phyloP scores from a whole-genome alignment of 2,113 vertebrate genomes.

The Turdus rufiventris region DNA sequence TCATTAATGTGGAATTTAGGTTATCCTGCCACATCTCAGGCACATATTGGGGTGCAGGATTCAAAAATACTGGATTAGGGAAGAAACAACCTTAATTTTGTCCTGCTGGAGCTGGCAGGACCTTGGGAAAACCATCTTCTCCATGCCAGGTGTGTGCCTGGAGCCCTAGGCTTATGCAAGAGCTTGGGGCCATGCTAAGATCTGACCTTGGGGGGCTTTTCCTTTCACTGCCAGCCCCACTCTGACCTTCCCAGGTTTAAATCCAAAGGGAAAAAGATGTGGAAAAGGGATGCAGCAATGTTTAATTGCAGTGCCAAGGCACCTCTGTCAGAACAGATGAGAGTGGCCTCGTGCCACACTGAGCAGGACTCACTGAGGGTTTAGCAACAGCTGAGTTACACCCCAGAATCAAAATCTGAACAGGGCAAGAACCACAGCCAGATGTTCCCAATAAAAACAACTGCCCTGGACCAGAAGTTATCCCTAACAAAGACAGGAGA shows the following conservation, averaged over 20 bases:
- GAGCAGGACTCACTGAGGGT: neutral
- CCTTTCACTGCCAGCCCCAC: neutral
- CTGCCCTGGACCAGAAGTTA: neutral
- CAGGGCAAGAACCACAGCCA: neutral
- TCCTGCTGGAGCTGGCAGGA: neutral
- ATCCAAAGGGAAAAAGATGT: neutral
- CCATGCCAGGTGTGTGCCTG: neutral
- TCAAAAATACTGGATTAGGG: neutral
- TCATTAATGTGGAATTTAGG: neutral
- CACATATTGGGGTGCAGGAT: neutral
- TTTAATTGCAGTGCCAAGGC: neutral
- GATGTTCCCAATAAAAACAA: neutral
- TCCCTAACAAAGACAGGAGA: neutral
- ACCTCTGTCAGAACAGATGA: neutral
- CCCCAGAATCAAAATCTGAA: neutral
- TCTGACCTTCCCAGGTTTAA: neutral
- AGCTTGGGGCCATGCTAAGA: fast-evolving
- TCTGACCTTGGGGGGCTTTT: fast-evolving
- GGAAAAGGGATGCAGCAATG: neutral
- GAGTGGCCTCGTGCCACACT: fast-evolving
- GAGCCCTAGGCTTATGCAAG: fast-evolving
- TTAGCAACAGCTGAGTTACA: fast-evolving
- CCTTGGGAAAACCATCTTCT: neutral
- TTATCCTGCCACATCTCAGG: neutral
- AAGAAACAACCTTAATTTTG: neutral